These are phyloP conservation scores for Sebastes dallii DNA, from an alignment of 2,797 vertebrate genomes.

Conservation along the genomic window DNA sequence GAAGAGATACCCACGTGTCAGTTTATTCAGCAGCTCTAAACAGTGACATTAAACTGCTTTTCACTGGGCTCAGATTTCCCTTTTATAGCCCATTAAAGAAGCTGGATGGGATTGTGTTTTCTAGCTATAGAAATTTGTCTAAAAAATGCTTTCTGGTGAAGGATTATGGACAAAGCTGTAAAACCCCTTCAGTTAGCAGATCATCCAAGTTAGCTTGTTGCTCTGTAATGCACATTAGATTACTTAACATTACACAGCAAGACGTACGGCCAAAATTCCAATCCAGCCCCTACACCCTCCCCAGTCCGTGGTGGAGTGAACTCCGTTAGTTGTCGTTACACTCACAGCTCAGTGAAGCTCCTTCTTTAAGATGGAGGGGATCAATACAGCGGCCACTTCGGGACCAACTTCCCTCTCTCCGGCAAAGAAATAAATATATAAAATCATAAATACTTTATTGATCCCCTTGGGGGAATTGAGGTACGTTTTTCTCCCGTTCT, in stretches of 20 bases:
- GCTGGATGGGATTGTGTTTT: background rate
- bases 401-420: too few relatives aligned
- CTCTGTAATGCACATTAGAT: background rate
- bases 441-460: too few relatives aligned
- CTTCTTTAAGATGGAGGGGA: too few relatives aligned
- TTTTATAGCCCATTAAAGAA: background rate
- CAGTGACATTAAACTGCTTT: background rate
- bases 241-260: background rate
- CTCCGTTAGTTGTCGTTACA: too few relatives aligned
- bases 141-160: background rate
- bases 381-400: too few relatives aligned
- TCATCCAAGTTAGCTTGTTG: background rate
- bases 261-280: too few relatives aligned
- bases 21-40: slow-evolving; percentile 7
- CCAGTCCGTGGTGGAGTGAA: too few relatives aligned
- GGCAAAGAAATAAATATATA: too few relatives aligned
- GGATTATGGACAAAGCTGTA: background rate
- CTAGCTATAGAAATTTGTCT: background rate
- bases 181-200: background rate
- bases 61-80: background rate
- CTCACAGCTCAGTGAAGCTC: too few relatives aligned
- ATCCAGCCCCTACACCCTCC: too few relatives aligned
- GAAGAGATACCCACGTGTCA: background rate
- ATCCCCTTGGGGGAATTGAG: too few relatives aligned
- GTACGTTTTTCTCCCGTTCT: too few relatives aligned